A percentile compares a stretch with the other conserved stretches of the same genome.
Conservation (phyloP, 2,797 vertebrate genomes). For the Tangara arthus region DNA sequence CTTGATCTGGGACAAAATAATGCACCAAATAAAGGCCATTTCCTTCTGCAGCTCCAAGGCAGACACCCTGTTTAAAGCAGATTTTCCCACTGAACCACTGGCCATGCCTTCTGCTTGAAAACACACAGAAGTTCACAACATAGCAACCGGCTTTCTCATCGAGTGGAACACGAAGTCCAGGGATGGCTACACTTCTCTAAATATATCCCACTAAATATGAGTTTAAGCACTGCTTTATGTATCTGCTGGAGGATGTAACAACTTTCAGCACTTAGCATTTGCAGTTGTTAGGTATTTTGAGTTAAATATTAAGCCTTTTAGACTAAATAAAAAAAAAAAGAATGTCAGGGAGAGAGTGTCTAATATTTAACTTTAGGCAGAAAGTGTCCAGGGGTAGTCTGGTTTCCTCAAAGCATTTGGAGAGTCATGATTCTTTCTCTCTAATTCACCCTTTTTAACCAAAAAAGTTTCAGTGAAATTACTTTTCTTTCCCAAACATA, state of each 20-base stretch:
- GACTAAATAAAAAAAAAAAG: background rate
- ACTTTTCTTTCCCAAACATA: background rate
- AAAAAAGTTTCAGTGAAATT: background rate
- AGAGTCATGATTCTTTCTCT: background rate
- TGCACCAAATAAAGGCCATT: background rate
- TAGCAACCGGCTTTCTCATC: background rate
- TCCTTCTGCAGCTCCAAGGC: background rate
- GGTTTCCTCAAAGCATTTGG: background rate
- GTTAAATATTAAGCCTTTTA: slow-evolving; percentile 66
- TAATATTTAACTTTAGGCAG: slow-evolving; percentile 46
- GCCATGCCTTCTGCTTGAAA: background rate
- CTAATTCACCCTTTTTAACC: background rate
- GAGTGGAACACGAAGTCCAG: background rate
- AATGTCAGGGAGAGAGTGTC: background rate
- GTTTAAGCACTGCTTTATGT: background rate
- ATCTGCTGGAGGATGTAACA: background rate
- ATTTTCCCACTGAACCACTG: background rate
- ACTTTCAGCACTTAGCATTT: background rate
- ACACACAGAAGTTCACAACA: background rate
- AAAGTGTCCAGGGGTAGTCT: background rate
- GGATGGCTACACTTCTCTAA: background rate
- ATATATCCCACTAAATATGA: background rate
- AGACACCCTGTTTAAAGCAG: background rate
- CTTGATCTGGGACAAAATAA: background rate
- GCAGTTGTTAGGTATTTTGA: background rate